A percentile compares a stretch with the other conserved stretches of the same genome.
Evolutionary conservation across 1,140 invertebrate genomes (phyloP).

Genomic region (Magallana ariakensis): DNA sequence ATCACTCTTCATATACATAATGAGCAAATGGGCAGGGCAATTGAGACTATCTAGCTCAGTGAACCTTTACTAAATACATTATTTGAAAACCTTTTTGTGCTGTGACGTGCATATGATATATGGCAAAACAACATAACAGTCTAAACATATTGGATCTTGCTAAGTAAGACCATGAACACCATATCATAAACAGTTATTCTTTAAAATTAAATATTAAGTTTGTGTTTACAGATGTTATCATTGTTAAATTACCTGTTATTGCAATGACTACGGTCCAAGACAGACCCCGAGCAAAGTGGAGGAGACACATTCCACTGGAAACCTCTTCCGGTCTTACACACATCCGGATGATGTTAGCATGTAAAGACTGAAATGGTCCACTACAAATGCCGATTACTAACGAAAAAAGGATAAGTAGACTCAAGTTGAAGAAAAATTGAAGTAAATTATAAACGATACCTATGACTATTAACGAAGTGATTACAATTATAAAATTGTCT

Average conservation of each 20-base stretch:
- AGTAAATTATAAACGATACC: constrained; percentile 5
- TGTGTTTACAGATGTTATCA: background rate
- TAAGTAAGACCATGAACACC: no score
- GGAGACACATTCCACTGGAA: constrained; percentile 8
- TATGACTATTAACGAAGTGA: background rate
- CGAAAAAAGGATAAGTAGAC: background rate
- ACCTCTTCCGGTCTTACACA: background rate
- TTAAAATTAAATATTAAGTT: background rate
- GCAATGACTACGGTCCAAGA: background rate
- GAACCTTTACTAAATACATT: no score
- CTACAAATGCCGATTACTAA: constrained; percentile 13
- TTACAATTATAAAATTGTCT: background rate
- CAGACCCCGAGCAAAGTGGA: constrained; percentile 9
- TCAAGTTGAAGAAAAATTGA: background rate
- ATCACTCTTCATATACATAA: no score
- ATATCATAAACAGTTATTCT: background rate
- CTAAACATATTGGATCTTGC: no score
- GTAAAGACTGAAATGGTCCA: background rate
- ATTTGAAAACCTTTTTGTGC: no score
- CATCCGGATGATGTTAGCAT: background rate
- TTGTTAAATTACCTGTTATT: background rate
- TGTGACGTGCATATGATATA: no score
- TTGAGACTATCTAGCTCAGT: no score
- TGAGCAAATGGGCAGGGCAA: no score
- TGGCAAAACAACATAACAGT: no score